These are phyloP conservation scores for Triplophysa yarkandensis DNA, from an alignment of 2,797 vertebrate species.

Conservation along the genomic window DNA sequence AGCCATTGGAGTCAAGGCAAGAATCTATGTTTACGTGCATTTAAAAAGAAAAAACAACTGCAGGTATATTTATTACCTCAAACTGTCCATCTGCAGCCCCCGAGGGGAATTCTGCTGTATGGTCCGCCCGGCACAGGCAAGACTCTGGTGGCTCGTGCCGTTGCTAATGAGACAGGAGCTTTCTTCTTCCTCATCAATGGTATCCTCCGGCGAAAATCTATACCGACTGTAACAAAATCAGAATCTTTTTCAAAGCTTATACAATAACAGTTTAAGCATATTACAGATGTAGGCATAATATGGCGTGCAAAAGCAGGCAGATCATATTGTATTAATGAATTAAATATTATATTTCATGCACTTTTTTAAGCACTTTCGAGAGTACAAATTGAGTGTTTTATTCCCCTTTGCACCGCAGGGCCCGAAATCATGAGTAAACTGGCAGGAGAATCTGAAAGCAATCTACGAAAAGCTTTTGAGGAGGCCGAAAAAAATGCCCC, in stretches of 20 bases:
- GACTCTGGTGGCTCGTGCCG: slow-evolving; percentile 77
- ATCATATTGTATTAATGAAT: too few species aligned
- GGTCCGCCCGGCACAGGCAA: slow-evolving; percentile 79
- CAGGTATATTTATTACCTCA: slow-evolving; percentile 8
- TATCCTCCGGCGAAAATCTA: slow-evolving; percentile 5
- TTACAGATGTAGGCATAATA: neutral
- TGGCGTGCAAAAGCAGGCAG: too few species aligned
- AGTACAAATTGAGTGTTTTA: neutral
- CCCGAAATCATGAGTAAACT: slow-evolving; percentile 71
- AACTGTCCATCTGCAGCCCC: slow-evolving; percentile 64
- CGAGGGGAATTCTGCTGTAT: slow-evolving; percentile 77
- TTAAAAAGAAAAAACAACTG: neutral
- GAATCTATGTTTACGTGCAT: neutral
- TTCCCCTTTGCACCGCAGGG: slow-evolving; percentile 42
- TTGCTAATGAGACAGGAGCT: slow-evolving; percentile 79
- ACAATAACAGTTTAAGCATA: too few species aligned
- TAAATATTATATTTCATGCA: too few species aligned
- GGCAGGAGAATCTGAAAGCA: slow-evolving; percentile 68
- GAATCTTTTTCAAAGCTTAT: neutral
- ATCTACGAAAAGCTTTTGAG: slow-evolving; percentile 68
- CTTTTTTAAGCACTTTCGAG: neutral
- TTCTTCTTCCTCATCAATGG: slow-evolving; percentile 81
- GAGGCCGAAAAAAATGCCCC: slow-evolving; percentile 69
- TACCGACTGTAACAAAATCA: neutral
- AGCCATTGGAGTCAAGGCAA: slow-evolving; percentile 70